phyloP scores from a whole-genome alignment of 2,888 invertebrate genomes.

The Campaea margaritaria region DNA sequence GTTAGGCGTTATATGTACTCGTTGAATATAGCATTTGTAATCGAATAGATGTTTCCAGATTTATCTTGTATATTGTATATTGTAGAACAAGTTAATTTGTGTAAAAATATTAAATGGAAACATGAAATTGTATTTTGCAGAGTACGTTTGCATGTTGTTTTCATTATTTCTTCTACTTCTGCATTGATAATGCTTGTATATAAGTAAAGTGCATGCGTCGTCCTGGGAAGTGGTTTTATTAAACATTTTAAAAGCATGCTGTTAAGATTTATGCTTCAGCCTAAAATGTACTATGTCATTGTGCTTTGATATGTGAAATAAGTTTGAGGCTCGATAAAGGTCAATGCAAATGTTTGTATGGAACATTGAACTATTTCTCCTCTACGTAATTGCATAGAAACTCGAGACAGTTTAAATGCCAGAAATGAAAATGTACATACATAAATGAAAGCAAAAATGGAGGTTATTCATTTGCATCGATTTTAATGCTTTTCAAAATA shows the following conservation, averaged over 20 bases:
- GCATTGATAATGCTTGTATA: constrained; percentile 5
- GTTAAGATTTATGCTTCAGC: constrained; percentile 3
- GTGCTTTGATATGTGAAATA: too few species aligned
- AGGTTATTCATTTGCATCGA: too few species aligned
- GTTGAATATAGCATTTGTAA: constrained; percentile 7
- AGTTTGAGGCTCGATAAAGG: too few species aligned
- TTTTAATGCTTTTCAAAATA: too few species aligned
- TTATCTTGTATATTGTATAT: too few species aligned
- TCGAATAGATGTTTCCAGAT: not conserved
- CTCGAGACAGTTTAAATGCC: too few species aligned
- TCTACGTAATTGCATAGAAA: too few species aligned
- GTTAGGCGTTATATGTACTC: constrained; percentile 14
- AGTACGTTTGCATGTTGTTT: constrained; percentile 9
- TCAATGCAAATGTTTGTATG: too few species aligned
- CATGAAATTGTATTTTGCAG: constrained; percentile 1
- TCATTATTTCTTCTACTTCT: constrained; percentile 8
- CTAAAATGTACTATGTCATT: not conserved
- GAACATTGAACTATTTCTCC: too few species aligned
- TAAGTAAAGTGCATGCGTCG: constrained; percentile 2
- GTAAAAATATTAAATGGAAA: not conserved
- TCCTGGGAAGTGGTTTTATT: not conserved
- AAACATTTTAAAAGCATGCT: constrained; percentile 10
- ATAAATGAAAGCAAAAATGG: too few species aligned
- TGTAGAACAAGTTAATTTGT: too few species aligned
- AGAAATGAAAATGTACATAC: too few species aligned